Evolutionary conservation across 2,797 vertebrate species (phyloP).

Genomic region (Myotis daubentonii): DNA sequence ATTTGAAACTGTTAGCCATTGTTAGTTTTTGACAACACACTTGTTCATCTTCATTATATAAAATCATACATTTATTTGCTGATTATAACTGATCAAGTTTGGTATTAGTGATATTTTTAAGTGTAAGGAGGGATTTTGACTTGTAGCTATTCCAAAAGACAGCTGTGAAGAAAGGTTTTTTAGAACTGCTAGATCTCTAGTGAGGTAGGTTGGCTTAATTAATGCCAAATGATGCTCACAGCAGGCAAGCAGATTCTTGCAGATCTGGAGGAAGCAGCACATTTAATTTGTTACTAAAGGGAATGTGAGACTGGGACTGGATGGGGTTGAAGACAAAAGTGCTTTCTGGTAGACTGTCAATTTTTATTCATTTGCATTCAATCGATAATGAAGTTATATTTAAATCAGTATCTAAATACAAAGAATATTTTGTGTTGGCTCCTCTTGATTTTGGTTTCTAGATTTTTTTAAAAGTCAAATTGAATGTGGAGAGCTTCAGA

Average conservation of each 20-base stretch:
- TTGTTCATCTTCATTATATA: neutral
- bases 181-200: slow-evolving; percentile 2
- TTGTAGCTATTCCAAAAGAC: neutral
- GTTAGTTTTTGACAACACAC: neutral
- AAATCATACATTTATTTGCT: neutral
- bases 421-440: neutral
- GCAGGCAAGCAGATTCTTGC: neutral
- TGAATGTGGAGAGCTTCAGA: neutral
- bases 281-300: slow-evolving; percentile 53
- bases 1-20: neutral
- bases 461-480: slow-evolving; percentile 41
- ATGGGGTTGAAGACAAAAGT: neutral
- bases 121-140: slow-evolving; percentile 10
- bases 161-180: slow-evolving; percentile 10
- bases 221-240: slow-evolving; percentile 53
- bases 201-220: slow-evolving; percentile 57
- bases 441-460: slow-evolving; percentile 14
- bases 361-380: neutral
- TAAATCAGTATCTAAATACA: slow-evolving; percentile 29
- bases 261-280: neutral
- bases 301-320: neutral
- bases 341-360: neutral
- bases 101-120: slow-evolving; percentile 1
- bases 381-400: neutral
- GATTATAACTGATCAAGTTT: neutral